Evolutionary conservation across 2,797 vertebrate genomes (phyloP).

Genomic region (Knipowitschia caucasica): DNA sequence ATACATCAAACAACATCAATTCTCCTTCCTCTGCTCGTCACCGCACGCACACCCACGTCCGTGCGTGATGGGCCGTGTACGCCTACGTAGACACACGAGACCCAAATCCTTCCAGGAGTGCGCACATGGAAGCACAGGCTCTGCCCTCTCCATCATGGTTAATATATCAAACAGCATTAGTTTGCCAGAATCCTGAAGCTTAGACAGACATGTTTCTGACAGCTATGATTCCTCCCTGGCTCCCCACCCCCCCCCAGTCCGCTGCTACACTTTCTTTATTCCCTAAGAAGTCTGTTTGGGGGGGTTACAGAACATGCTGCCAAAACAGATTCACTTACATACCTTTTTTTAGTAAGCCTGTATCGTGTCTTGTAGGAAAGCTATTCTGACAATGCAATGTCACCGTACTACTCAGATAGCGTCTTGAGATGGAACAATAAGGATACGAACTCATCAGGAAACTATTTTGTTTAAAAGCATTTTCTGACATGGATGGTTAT

Average conservation of each 20-base stretch:
- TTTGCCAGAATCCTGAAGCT: slow-evolving; percentile 75
- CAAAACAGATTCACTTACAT: slow-evolving; percentile 71
- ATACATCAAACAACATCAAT: slow-evolving; percentile 75
- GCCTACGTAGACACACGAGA: slow-evolving; percentile 36
- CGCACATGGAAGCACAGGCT: slow-evolving; percentile 39
- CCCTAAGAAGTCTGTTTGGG: slow-evolving; percentile 70
- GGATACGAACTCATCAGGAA: slow-evolving; percentile 48
- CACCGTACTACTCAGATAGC: slow-evolving; percentile 41
- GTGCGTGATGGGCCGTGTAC: slow-evolving; percentile 3
- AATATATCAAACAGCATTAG: slow-evolving; percentile 82
- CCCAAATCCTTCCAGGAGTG: slow-evolving; percentile 59
- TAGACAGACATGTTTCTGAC: slow-evolving; percentile 76
- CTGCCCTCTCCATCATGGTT: slow-evolving; percentile 77
- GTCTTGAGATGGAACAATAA: slow-evolving; percentile 42
- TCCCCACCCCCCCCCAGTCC: slow-evolving; percentile 46
- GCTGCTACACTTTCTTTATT: slow-evolving; percentile 63
- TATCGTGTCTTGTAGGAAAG: slow-evolving; percentile 73
- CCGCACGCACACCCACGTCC: slow-evolving; percentile 18
- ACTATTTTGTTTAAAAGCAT: slow-evolving; percentile 33
- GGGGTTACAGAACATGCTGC: slow-evolving; percentile 68
- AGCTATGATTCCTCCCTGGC: slow-evolving; percentile 64
- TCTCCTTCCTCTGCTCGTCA: slow-evolving; percentile 53
- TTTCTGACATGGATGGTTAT: slow-evolving; percentile 48
- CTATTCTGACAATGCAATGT: slow-evolving; percentile 64
- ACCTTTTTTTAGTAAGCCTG: slow-evolving; percentile 70